Conservation (phyloP, 2,888 invertebrate species). For the Allophyes oxyacanthae region DNA sequence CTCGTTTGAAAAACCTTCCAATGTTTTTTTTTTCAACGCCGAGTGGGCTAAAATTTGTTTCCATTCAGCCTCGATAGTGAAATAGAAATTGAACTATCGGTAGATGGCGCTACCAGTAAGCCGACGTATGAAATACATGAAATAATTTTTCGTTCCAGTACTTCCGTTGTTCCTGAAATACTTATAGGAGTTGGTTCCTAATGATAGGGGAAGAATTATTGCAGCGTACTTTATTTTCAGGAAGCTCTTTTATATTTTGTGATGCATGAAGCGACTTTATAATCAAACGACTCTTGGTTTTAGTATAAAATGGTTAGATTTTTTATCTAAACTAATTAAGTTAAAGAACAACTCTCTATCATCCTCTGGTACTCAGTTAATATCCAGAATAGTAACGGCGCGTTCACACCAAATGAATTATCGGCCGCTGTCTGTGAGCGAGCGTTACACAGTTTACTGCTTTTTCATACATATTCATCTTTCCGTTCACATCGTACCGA, state of each 20-base stretch:
- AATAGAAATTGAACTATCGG: conserved; percentile 40
- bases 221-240: conserved; percentile 7
- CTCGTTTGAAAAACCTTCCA: conserved; percentile 35
- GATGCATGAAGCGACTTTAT: too few species aligned
- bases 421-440: too few species aligned
- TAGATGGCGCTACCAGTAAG: conserved; percentile 34
- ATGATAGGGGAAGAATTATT: conserved; percentile 26
- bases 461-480: too few species aligned
- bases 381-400: too few species aligned
- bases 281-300: too few species aligned
- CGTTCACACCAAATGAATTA: too few species aligned
- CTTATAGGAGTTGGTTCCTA: conserved; percentile 9
- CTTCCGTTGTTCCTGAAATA: conserved; percentile 14
- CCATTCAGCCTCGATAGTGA: conserved; percentile 38
- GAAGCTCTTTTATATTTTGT: conserved; percentile 3
- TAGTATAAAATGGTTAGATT: too few species aligned
- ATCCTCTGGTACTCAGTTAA: too few species aligned
- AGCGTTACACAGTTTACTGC: too few species aligned
- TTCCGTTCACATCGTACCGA: too few species aligned
- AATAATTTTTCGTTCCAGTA: conserved; percentile 36
- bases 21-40: conserved; percentile 40
- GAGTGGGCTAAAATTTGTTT: conserved; percentile 53
- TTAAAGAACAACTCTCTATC: too few species aligned
- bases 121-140: conserved; percentile 46
- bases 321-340: too few species aligned